These are phyloP conservation scores for Bursaphelenchus okinawaensis DNA, from an alignment of 2,888 invertebrate species.

Conservation along the genomic window DNA sequence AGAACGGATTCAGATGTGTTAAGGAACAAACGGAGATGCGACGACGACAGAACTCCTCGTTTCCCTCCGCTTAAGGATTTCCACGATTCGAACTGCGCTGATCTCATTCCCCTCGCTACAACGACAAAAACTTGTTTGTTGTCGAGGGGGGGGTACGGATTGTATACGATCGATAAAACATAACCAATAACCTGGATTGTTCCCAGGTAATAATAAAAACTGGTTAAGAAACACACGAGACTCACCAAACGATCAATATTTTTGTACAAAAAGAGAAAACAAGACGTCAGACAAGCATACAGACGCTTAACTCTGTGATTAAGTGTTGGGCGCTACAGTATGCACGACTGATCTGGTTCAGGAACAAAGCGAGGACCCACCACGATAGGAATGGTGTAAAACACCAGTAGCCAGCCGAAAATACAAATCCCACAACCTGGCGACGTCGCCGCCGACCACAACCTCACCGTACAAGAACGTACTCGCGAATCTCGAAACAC, in stretches of 20 bases:
- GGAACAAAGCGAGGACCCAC: no score
- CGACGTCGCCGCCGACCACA: not conserved
- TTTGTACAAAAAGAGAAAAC: not conserved
- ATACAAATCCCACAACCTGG: not conserved
- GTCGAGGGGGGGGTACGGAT: no score
- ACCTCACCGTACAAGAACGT: not conserved
- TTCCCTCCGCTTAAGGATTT: not conserved
- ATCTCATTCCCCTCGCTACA: not conserved
- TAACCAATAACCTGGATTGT: not conserved
- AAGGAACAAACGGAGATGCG: not conserved
- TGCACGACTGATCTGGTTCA: no score
- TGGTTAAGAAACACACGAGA: not conserved
- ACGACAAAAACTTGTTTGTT: not conserved
- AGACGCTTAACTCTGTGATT: no score
- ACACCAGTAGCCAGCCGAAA: no score
- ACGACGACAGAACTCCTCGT: not conserved
- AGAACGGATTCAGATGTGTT: no score
- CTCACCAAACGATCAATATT: not conserved
- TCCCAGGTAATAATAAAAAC: not conserved
- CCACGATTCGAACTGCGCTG: not conserved
- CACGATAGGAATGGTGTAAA: no score
- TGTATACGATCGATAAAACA: not conserved
- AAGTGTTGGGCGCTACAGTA: no score
- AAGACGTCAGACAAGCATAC: no score
- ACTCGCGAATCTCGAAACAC: not conserved